phyloP scores from a whole-genome alignment of 2,113 vertebrate species.

The Oxyura jamaicensis region DNA sequence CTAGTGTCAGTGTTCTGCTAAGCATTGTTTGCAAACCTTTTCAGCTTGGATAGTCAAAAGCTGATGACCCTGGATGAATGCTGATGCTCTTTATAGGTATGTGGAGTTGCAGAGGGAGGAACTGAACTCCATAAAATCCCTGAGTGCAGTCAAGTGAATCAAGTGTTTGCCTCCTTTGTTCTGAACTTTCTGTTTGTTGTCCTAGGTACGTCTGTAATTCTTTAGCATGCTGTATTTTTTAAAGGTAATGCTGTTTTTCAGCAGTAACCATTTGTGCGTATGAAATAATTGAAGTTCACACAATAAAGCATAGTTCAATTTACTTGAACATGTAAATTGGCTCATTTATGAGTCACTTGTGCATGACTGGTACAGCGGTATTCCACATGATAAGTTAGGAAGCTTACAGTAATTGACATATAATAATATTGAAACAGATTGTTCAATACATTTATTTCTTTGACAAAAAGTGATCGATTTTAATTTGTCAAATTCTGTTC shows the following conservation, averaged over 20 bases:
- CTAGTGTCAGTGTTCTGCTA: neutral
- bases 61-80: accelerated
- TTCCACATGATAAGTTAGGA: neutral
- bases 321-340: constrained; percentile 35
- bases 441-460: constrained; percentile 1
- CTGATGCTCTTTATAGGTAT: neutral
- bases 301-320: constrained; percentile 13
- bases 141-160: neutral
- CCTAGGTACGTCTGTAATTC: neutral
- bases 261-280: neutral
- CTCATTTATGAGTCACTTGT: constrained; percentile 39
- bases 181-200: neutral
- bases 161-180: neutral
- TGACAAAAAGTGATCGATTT: constrained; percentile 25
- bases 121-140: neutral
- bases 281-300: neutral
- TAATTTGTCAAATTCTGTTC: constrained; percentile 29
- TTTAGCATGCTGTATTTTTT: neutral
- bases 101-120: neutral
- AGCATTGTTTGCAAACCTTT: neutral
- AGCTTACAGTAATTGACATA: neutral
- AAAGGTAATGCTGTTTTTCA: neutral
- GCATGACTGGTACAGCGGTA: neutral
- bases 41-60: neutral
- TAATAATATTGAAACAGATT: constrained; percentile 7